Percentiles rank a stretch among this genome's conserved stretches.
Conservation (phyloP, 2,888 invertebrate species). For the Podabrus alpinus region DNA sequence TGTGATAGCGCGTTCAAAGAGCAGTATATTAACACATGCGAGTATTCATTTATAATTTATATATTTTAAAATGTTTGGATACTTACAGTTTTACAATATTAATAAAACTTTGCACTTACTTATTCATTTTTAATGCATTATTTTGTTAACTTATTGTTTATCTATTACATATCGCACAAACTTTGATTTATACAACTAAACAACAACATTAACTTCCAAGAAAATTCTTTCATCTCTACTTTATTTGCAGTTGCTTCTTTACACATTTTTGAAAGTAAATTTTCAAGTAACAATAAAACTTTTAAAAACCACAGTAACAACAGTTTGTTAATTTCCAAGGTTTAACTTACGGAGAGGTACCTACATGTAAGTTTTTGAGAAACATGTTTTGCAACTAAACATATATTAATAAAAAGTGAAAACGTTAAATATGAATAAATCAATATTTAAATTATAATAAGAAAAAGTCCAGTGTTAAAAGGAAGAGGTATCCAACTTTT, state of each 20-base stretch:
- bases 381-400: neutral
- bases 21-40: neutral
- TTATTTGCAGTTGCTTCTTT: neutral
- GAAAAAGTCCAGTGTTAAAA: neutral
- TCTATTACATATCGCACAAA: neutral
- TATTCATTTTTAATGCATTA: neutral
- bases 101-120: neutral
- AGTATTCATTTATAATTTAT: neutral
- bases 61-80: neutral
- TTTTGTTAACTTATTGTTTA: neutral
- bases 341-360: neutral
- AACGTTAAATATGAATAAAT: neutral
- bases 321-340: neutral
- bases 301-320: neutral
- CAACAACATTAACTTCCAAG: neutral
- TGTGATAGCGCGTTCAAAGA: neutral
- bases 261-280: neutral
- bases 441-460: neutral
- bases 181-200: neutral
- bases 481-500: neutral
- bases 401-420: neutral
- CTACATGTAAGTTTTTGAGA: neutral
- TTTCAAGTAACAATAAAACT: neutral
- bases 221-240: too few relatives aligned
- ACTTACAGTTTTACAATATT: neutral